Base-by-base conservation (phyloP, 2,888 invertebrate genomes). In the Choreutis nemorana region DNA sequence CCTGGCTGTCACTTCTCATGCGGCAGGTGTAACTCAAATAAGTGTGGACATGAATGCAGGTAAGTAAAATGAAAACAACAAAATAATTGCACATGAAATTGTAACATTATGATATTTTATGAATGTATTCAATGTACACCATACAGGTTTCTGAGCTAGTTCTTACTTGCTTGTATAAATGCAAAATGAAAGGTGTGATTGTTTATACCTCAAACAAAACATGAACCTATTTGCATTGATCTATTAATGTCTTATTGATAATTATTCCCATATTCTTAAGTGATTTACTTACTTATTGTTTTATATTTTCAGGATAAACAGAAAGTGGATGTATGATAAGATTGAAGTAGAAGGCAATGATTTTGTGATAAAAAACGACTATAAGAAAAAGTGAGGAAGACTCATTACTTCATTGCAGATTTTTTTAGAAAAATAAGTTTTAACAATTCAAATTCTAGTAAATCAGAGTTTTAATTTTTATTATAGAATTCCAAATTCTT, bases 1-100 rank as follows among this genome's bases (percentile, higher is more conserved):
- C 77, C 83, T 1, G 96, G 96, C 0, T 96, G 96, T 56, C 93
- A 93, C 68, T 90, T 87, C 50, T 86, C 87, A 2, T 93, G 92
- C 48, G 56, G 79, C 3, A 87, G 84, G 53, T 94, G 94, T 50
- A 68, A 61, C 11, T 90, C 90, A 0, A 65, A 65, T 13, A 91
- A 90, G 57, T 94, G 93, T 63, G 92, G 90, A 2, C 83, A 86
- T 40, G 90, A 91, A 29, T 94, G 94, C 79, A 81, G 87, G 85
- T 85, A 63, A 33, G 28, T 34, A 15, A 23, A 5, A 14, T 26
- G 16, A 14, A n/a, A 15, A 8, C 2, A 23, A 6, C 6, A 23
- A 16, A n/a, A 11, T 23, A 8, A 6, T 18, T 18, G 18, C 5
- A 18, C 5, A 18, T 14, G 6, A 10, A 25, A 7, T 14, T 14